Base-by-base conservation (phyloP, 2,888 invertebrate genomes). In the Dryadula phaetusa region DNA sequence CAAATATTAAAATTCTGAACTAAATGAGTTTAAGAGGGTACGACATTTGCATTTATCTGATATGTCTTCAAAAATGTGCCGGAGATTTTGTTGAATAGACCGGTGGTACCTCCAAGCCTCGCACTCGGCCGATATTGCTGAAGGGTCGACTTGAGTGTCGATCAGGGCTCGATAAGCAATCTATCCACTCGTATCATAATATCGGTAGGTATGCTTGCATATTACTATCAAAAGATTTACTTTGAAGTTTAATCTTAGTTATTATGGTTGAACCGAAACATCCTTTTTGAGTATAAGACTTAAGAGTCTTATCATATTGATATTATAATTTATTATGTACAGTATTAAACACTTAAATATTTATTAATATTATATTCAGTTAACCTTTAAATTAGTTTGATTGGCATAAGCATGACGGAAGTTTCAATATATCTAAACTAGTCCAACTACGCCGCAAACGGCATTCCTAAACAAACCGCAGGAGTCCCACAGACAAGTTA, bases 121-220 rank as follows among this genome's bases (percentile, higher is more conserved):
- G 62, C 66, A 75, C 71, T 75, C 74, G 67, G 62, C 46, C 61
- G 69, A 74, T 78, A 80, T 81, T 77, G 77, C 72, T 67, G 70
- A 72, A 75, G 76, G 77, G 77, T 72, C 65, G 74, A 73, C 72
- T 78, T 69, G 76, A 77, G 78, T 74, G 75, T 70, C 71, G 76
- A 75, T 77, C 70, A 75, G 74, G 64, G 67, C 71, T 72, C 69
- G 72, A 79, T 79, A 81, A 66, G 71, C 69, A 62, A 67, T 67
- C 69, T 77, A 76, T 77, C 75, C 74, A 74, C 70, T 74, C 74
- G 76, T 74, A 44, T 61, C n/a, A 7, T 47, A 37, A 62, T 16
- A 37, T 47, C 22, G 47, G 8, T 62, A 62, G 32, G 4, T 32
- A 47, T 61, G 12, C 47, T 47, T 62, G 47, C 18, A 42, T 60